Percentiles rank a stretch among this genome's conserved stretches.
Evolutionary conservation across 2,888 invertebrate species (phyloP).

Genomic region (Eubasilissa splendida): DNA sequence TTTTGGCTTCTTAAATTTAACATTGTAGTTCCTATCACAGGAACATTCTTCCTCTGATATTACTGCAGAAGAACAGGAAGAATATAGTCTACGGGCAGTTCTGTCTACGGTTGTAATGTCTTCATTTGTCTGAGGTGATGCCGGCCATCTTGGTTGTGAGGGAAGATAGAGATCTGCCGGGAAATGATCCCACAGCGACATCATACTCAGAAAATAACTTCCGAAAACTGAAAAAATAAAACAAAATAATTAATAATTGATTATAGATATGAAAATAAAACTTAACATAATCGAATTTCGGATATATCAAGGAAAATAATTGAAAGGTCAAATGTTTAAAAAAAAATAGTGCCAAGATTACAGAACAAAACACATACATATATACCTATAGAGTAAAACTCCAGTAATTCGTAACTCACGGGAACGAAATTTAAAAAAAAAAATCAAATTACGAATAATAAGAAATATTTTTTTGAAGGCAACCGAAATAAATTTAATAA

Average conservation of each 20-base stretch:
- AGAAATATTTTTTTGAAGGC: no score
- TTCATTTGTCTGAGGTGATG: conserved; percentile 63
- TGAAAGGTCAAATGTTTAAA: no score
- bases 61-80: conserved; percentile 49
- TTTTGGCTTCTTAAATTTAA: conserved; percentile 24
- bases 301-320: no score
- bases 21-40: conserved; percentile 42
- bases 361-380: no score
- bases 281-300: no score
- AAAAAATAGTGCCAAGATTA: no score
- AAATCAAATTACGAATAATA: no score
- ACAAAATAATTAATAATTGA: conserved; percentile 5
- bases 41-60: conserved; percentile 56
- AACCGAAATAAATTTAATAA: no score
- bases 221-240: conserved; percentile 81
- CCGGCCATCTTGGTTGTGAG: conserved; percentile 82
- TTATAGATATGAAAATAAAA: no score
- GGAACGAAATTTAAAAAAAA: no score
- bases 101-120: conserved; percentile 11
- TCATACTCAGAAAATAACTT: conserved; percentile 89
- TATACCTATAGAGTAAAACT: no score
- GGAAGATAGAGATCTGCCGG: conserved; percentile 82
- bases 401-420: no score
- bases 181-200: conserved; percentile 81
- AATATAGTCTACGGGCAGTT: conserved; percentile 63